Base-by-base conservation (phyloP, 2,888 invertebrate genomes). In the Folsomia manolachei region DNA sequence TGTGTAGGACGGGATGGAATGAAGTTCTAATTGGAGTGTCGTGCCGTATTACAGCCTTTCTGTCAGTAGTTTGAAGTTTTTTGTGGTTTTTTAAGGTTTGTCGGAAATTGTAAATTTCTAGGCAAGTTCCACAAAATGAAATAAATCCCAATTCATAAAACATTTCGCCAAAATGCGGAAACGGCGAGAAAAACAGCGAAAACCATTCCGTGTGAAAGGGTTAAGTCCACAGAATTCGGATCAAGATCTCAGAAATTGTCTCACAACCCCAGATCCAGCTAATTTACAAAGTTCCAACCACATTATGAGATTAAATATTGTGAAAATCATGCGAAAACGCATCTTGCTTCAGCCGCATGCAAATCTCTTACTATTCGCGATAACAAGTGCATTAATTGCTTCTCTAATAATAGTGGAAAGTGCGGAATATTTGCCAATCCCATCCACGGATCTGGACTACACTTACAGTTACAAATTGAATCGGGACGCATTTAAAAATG, bases 381-480 rank as follows among this genome's bases (percentile, higher is more conserved):
- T 56, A 19, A 14, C n/a, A n/a, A n/a, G 56, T 14, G 56, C n/a
- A 56, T 18, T 21, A 19, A 18, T 56, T 19, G 4, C 4, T 56
- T 56, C 18, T 14, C 11, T 56, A 19, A 7, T 19, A 56, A 56
- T 4, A 14, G 56, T 56, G 56, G 19, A 56, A 56, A 19, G 56
- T 66, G 51, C 39, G 19, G 23, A 66, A 21, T 66, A 66, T 24
- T 21, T 66, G 18, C 65, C 65, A 27, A 18, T 66, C 11, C 19
- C 51, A 39, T 51, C 67, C 7, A 70, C 77, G 4, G 78, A 80
- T 70, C 72, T 75, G 68, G 80, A 80, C 62, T 79, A 75, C 56
- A 79, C 78, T 14, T 80, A 80, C 69, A 79, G 79, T 67, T 80
- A 79, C 71, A 76, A 78, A 71, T 68, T 80, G 71, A 80, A 80